A percentile compares a stretch with the other conserved stretches of the same genome.
phyloP scores from a whole-genome alignment of 2,888 invertebrate genomes.

The Papilio protenor region DNA sequence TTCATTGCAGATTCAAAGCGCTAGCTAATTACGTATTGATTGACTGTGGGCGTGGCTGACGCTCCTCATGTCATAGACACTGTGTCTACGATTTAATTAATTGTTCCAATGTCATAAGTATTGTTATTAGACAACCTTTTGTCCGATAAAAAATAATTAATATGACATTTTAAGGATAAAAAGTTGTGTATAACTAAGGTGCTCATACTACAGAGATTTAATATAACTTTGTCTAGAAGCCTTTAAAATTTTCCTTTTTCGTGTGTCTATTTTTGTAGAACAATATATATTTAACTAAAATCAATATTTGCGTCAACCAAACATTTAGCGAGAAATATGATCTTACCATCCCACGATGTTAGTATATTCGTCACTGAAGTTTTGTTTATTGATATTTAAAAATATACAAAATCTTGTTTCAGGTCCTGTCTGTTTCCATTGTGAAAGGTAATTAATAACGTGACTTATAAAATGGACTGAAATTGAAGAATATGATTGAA shows the following conservation, averaged over 20 bases:
- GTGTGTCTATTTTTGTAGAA: neutral
- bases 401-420: too few relatives aligned
- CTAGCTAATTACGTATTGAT: slow-evolving; percentile 22
- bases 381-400: neutral
- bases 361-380: neutral
- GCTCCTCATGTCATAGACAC: neutral
- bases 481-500: neutral
- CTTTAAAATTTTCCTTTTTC: neutral
- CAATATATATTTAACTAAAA: neutral
- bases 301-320: slow-evolving; percentile 5
- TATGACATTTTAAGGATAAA: neutral
- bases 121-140: neutral
- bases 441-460: too few relatives aligned
- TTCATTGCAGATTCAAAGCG: slow-evolving; percentile 12
- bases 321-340: slow-evolving; percentile 6
- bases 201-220: neutral
- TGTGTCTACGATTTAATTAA: neutral
- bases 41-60: slow-evolving; percentile 8
- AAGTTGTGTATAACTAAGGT: neutral
- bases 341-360: neutral
- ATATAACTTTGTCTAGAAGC: neutral
- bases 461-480: too few relatives aligned
- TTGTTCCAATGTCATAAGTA: neutral
- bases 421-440: too few relatives aligned
- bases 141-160: neutral